A percentile compares a stretch with the other conserved stretches of the same genome.
Conservation (phyloP, 1,140 invertebrate genomes). For the Lordiphosa stackelbergi region DNA sequence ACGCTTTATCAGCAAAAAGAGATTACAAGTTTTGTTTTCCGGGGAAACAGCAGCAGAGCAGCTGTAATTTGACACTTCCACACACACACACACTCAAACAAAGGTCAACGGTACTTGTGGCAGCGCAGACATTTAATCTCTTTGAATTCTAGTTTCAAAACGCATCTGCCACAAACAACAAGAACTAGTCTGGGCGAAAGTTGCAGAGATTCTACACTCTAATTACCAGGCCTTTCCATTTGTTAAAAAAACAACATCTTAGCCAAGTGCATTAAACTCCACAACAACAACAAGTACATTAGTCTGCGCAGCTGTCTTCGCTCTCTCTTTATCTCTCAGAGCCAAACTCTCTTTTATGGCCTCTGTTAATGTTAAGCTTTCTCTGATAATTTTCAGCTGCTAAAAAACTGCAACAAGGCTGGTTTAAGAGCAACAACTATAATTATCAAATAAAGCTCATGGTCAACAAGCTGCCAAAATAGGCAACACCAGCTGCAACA, state of each 20-base stretch:
- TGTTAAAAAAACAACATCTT: conserved; percentile 17
- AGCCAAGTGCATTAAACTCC: conserved; percentile 54
- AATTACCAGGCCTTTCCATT: conserved; percentile 29
- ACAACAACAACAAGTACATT: conserved; percentile 10
- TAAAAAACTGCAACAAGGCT: background rate
- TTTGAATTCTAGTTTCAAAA: conserved; percentile 41
- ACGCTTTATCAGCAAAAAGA: conserved; percentile 49
- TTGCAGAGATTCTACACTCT: conserved; percentile 51
- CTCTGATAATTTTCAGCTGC: conserved; percentile 15
- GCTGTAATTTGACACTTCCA: conserved; percentile 40
- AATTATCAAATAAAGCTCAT: background rate
- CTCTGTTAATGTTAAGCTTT: conserved; percentile 41
- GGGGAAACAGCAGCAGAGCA: conserved; percentile 13
- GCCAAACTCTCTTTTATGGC: conserved; percentile 6
- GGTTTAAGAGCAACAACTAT: background rate
- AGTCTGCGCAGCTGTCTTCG: conserved; percentile 37
- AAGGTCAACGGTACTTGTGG: conserved; percentile 39
- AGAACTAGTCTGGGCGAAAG: conserved; percentile 42
- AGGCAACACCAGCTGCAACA: too few relatives aligned
- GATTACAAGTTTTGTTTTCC: conserved; percentile 39
- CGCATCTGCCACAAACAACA: conserved; percentile 37
- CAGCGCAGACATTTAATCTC: conserved; percentile 60
- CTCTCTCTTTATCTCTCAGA: conserved; percentile 10
- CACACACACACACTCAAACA: background rate
- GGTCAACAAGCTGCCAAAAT: too few relatives aligned